Evolutionary conservation across 2,797 vertebrate genomes (phyloP).

Genomic region (Manis pentadactyla): DNA sequence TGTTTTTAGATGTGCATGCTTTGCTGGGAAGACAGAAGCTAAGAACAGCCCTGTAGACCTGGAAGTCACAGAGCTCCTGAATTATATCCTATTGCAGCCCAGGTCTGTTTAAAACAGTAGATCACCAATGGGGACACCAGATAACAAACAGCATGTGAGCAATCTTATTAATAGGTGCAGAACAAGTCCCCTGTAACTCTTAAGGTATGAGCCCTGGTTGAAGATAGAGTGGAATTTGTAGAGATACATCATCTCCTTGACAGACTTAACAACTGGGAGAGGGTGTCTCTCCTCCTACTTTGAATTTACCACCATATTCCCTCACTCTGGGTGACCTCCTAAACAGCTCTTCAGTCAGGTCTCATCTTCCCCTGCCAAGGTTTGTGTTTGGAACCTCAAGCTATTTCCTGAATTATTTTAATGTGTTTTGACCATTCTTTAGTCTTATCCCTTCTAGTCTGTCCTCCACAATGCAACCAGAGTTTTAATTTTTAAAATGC

Average conservation of each 20-base stretch:
- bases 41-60: background rate
- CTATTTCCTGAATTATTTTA: background rate
- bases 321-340: background rate
- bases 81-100: background rate
- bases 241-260: background rate
- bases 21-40: background rate
- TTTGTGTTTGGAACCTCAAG: background rate
- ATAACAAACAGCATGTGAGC: background rate
- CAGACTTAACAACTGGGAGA: background rate
- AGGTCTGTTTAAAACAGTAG: background rate
- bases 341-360: background rate
- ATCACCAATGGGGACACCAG: background rate
- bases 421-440: background rate
- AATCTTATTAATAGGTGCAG: background rate
- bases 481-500: slow-evolving; percentile 19
- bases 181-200: background rate
- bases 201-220: background rate
- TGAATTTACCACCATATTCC: background rate
- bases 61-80: background rate
- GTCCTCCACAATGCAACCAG: background rate
- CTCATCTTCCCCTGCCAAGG: background rate
- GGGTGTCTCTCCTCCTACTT: background rate
- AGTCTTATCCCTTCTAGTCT: background rate
- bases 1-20: background rate
- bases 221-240: background rate